These are phyloP conservation scores for Euplagia quadripunctaria DNA, from an alignment of 2,888 invertebrate genomes.

Conservation along the genomic window DNA sequence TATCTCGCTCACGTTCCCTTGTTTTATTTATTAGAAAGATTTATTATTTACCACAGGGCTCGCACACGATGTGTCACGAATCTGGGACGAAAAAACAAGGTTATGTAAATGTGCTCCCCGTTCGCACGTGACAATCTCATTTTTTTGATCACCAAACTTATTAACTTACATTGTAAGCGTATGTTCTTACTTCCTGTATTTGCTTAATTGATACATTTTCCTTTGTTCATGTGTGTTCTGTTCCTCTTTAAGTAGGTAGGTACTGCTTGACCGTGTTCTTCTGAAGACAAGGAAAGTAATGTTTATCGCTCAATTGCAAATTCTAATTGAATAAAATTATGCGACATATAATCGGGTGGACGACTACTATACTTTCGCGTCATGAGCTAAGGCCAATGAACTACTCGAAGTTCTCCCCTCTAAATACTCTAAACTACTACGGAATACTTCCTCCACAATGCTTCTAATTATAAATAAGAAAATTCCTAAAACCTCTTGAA, in stretches of 20 bases:
- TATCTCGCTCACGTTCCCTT: conserved; percentile 86
- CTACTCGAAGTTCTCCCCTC: not conserved
- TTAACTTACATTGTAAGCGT: conserved; percentile 59
- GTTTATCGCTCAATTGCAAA: not conserved
- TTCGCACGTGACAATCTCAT: conserved; percentile 79
- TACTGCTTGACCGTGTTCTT: conserved; percentile 3
- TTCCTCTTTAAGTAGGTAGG: conserved; percentile 29
- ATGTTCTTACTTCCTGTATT: conserved; percentile 56
- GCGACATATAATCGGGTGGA: not conserved
- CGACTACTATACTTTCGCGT: not conserved
- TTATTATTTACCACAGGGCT: conserved; percentile 85
- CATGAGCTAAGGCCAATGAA: not conserved
- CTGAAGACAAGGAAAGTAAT: conserved; percentile 15
- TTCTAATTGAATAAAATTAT: not conserved
- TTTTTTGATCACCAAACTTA: conserved; percentile 66
- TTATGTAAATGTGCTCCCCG: conserved; percentile 80
- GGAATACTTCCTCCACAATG: not conserved
- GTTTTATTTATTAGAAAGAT: conserved; percentile 87
- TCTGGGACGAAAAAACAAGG: conserved; percentile 79
- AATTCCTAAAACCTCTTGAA: too few species aligned
- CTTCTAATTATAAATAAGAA: too few species aligned
- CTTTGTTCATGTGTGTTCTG: conserved; percentile 49
- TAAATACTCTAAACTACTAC: not conserved
- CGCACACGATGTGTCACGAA: conserved; percentile 87
- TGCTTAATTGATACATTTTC: conserved; percentile 50